Base-by-base conservation (phyloP, 2,888 invertebrate species). In the Griposia aprilina region DNA sequence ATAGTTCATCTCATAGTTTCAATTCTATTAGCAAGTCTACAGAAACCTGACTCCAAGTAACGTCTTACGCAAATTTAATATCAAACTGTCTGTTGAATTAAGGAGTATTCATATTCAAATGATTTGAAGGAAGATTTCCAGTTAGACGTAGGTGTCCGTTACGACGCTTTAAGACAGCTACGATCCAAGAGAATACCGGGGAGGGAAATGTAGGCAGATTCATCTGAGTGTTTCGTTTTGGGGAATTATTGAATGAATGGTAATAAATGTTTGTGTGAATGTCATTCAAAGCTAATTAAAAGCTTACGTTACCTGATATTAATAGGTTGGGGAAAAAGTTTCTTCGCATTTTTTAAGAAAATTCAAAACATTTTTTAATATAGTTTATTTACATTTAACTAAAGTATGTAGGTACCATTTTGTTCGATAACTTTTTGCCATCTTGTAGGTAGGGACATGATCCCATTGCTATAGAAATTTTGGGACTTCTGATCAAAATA, bases 21-120 rank as follows among this genome's bases (percentile, higher is more conserved):
- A 87, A 86, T 89, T 89, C 76, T 83, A 87, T 85, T 88, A 88
- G 79, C 80, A 78, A 83, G 52, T 84, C 72, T 65, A 68, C 74
- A 78, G 84, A 75, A 84, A 85, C 82, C 80, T 86, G 85, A 85
- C 85, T 83, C 83, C 78, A 81, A 89, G 84, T 85, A 83, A 88
- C 91, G 90, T 91, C 91, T 92, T 90, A 90, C 90, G 88, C 88
- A 91, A 94, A 93, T 93, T 93, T 93, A 94, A 94, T 93, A 92
- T 89, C 90, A 90, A 90, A 86, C 91, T 88, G 89, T 83, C 90
- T 89, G 92, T 90, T 88, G 90, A 93, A 94, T 94, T 92, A 93
- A 92, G 90, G 87, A 78, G 89, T 83, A 93, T 94, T 94, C 94
- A 93, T 91, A 94, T 94, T 94, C 92, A 94, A 93, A 94, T 93